phyloP scores from a whole-genome alignment of 2,888 invertebrate genomes.

The Notodonta ziczac region DNA sequence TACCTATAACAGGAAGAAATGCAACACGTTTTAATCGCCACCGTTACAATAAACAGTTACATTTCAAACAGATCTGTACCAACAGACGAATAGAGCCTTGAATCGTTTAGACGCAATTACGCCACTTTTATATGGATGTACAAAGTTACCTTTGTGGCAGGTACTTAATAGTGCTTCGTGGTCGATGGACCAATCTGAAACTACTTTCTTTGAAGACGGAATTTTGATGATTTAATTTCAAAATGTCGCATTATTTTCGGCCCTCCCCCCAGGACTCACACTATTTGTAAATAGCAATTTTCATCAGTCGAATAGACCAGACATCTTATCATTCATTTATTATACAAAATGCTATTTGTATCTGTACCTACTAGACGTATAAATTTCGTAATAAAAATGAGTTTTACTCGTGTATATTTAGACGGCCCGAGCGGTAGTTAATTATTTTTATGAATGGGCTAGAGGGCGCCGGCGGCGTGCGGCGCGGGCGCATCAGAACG shows the following conservation, averaged over 20 bases:
- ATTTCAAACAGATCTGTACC: slow-evolving; percentile 27
- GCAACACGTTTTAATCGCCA: slow-evolving; percentile 62
- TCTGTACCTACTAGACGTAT: background rate
- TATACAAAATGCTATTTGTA: background rate
- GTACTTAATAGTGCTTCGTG: background rate
- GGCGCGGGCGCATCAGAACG: slow-evolving; percentile 62
- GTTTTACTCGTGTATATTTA: slow-evolving; percentile 28
- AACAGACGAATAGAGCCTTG: background rate
- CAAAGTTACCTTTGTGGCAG: background rate
- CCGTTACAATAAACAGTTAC: slow-evolving; percentile 34
- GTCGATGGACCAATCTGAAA: background rate
- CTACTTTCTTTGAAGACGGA: background rate
- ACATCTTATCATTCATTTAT: background rate
- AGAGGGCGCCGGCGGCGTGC: slow-evolving; percentile 45
- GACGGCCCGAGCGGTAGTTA: slow-evolving; percentile 36
- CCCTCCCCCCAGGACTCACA: too few species aligned
- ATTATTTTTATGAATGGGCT: slow-evolving; percentile 63
- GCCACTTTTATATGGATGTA: background rate
- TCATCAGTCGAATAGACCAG: background rate
- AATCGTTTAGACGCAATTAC: slow-evolving; percentile 3
- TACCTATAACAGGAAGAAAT: slow-evolving; percentile 45
- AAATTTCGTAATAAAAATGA: slow-evolving; percentile 1
- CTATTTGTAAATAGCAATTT: background rate
- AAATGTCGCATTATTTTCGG: too few species aligned
- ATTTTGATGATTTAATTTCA: background rate